phyloP scores from a whole-genome alignment of 2,797 vertebrate species.

The Propithecus perrieri region DNA sequence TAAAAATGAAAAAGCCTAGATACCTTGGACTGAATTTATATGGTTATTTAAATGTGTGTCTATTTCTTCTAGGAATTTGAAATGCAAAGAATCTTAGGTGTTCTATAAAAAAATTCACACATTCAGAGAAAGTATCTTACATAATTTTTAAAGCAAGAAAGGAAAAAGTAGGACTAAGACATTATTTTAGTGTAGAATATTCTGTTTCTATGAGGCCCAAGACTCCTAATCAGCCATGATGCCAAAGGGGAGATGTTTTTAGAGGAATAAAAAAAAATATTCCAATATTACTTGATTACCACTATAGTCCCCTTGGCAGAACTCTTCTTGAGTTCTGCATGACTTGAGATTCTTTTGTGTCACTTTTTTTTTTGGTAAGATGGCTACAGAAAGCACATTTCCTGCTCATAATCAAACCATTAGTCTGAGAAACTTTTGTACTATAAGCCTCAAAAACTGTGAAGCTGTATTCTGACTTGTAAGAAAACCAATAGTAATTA shows the following conservation, averaged over 20 bases:
- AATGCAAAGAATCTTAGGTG: constrained; percentile 3
- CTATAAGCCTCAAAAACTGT: not conserved
- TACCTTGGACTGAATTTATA: not conserved
- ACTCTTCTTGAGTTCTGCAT: not conserved
- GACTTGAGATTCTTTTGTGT: not conserved
- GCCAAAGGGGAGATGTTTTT: not conserved
- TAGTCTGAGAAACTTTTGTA: not conserved
- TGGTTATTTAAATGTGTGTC: not conserved
- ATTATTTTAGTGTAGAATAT: constrained; percentile 1
- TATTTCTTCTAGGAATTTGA: constrained; percentile 8
- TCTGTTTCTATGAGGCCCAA: not conserved
- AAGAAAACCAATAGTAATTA: not conserved
- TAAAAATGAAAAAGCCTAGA: not conserved
- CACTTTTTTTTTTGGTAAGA: not conserved
- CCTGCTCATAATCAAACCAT: not conserved
- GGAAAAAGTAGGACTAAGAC: not conserved
- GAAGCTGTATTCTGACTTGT: not conserved
- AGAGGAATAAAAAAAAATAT: not conserved
- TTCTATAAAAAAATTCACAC: not conserved
- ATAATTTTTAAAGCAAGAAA: not conserved
- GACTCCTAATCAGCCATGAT: not conserved
- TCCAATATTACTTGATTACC: not conserved
- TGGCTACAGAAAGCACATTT: not conserved
- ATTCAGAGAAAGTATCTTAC: not conserved
- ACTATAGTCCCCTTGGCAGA: not conserved